Percentiles rank a stretch among this genome's conserved stretches.
phyloP scores from a whole-genome alignment of 2,888 invertebrate species.

The Neelides folsomi region DNA sequence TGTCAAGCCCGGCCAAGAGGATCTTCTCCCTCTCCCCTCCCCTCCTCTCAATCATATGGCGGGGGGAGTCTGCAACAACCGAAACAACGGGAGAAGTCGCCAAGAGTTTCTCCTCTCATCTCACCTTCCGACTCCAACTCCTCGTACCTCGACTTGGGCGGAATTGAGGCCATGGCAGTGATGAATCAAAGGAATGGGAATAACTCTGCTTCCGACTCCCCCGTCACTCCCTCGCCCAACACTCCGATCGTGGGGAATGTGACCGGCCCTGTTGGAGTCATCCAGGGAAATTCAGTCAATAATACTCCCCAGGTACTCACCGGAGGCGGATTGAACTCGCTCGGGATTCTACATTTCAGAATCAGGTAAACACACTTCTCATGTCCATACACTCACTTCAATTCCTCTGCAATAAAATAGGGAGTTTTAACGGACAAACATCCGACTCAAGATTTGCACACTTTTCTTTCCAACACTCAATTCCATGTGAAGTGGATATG shows the following conservation, averaged over 20 bases:
- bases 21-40: background rate
- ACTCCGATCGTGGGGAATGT: background rate
- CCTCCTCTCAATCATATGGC: background rate
- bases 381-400: background rate
- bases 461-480: no score
- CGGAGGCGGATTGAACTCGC: conserved; percentile 49
- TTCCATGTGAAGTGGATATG: no score
- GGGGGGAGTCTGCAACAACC: background rate
- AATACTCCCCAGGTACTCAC: conserved; percentile 11
- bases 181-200: conserved; percentile 30
- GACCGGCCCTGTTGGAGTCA: no score
- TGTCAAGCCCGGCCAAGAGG: background rate
- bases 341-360: conserved; percentile 81
- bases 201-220: conserved; percentile 1
- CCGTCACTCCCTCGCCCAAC: conserved; percentile 1
- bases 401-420: no score
- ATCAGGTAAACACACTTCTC: conserved; percentile 46
- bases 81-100: background rate
- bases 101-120: conserved; percentile 2
- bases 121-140: conserved; percentile 4
- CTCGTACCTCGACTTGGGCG: conserved; percentile 15
- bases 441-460: no score
- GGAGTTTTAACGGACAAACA: no score
- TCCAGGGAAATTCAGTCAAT: background rate
- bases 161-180: conserved; percentile 14